These are phyloP conservation scores for Heterocephalus glaber DNA, from an alignment of 2,113 vertebrate genomes.

Conservation along the genomic window DNA sequence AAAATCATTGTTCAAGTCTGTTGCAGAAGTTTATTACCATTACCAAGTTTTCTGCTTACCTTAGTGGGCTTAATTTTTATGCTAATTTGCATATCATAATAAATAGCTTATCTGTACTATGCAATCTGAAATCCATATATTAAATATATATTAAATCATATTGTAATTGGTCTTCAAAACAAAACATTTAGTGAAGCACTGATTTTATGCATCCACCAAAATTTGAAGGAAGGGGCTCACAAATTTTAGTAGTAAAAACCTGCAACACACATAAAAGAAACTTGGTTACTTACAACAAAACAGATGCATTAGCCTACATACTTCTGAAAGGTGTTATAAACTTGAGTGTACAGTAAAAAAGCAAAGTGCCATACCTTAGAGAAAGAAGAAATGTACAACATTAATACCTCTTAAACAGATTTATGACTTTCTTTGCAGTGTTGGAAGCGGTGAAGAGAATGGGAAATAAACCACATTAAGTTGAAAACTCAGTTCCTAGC, in stretches of 20 bases:
- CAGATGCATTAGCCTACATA: not conserved
- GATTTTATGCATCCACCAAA: not conserved
- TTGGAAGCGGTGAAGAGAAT: not conserved
- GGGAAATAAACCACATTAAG: not conserved
- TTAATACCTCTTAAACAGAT: not conserved
- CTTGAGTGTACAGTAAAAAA: not conserved
- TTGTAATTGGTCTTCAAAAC: not conserved
- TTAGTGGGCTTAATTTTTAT: not conserved
- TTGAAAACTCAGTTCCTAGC: not conserved
- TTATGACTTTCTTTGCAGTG: too few species aligned
- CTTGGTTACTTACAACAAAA: not conserved
- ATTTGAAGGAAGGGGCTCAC: not conserved
- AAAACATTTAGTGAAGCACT: not conserved
- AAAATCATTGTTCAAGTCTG: not conserved
- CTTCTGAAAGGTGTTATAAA: not conserved
- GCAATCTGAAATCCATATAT: not conserved
- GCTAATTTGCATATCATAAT: not conserved
- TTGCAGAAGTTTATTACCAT: not conserved
- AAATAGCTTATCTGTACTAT: not conserved
- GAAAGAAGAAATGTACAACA: not conserved
- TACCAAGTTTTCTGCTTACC: not conserved
- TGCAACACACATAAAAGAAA: not conserved
- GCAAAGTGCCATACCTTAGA: not conserved
- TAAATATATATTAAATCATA: not conserved
- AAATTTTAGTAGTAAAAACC: constrained; percentile 5